Conservation (phyloP, 2,113 vertebrate genomes). For the Hippotragus niger region DNA sequence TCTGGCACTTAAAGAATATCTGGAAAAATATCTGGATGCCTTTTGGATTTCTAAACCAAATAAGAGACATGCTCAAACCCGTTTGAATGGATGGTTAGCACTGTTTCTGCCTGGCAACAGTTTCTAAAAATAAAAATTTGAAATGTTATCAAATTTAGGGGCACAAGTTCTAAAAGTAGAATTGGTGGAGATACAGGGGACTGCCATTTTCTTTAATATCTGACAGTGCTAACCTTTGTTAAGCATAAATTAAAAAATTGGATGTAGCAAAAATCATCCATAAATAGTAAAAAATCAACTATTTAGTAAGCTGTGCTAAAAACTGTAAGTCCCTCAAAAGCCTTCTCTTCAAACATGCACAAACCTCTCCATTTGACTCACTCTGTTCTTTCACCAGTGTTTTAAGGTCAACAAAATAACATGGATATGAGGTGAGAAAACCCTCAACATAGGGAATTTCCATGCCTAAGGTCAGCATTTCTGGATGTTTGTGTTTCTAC, state of each 20-base stretch:
- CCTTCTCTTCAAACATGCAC: not conserved
- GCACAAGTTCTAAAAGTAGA: conserved; percentile 16
- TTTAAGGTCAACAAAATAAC: not conserved
- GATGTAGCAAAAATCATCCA: not conserved
- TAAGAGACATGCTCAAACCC: not conserved
- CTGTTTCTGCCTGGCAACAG: conserved; percentile 33
- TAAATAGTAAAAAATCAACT: not conserved
- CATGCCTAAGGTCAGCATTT: not conserved
- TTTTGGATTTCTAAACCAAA: conserved; percentile 26
- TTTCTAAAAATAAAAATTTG: conserved; percentile 52
- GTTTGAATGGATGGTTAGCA: not conserved
- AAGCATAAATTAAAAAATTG: not conserved
- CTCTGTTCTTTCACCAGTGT: not conserved
- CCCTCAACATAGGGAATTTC: not conserved
- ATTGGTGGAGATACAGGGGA: not conserved
- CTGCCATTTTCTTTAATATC: not conserved
- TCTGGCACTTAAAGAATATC: not conserved
- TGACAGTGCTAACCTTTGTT: not conserved
- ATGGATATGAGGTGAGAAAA: not conserved
- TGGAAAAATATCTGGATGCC: conserved; percentile 16
- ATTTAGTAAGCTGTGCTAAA: not conserved
- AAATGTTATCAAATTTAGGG: conserved; percentile 42
- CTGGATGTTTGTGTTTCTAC: not conserved
- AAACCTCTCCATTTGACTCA: not conserved
- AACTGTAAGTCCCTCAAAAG: not conserved